A percentile compares a stretch with the other conserved stretches of the same genome.
Conservation (phyloP, 2,113 vertebrate species). For the Ascaphus truei region DNA sequence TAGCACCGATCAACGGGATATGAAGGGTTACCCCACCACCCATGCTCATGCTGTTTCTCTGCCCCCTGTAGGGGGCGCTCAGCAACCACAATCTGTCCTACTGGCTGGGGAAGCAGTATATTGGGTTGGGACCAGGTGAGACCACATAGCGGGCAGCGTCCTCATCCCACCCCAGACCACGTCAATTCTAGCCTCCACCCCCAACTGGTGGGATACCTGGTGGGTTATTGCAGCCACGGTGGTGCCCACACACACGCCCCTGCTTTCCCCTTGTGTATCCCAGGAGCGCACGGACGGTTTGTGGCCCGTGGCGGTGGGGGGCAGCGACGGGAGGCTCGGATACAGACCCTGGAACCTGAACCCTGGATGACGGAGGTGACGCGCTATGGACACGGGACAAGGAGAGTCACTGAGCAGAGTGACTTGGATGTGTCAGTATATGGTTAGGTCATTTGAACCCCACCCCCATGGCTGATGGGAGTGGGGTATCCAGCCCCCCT, state of each 20-base stretch:
- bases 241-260: neutral
- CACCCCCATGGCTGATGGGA: too few relatives aligned
- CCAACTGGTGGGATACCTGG: conserved; percentile 56
- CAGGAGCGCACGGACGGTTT: conserved; percentile 87
- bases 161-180: neutral
- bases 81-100: conserved; percentile 85
- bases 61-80: conserved; percentile 65
- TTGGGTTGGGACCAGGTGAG: conserved; percentile 87
- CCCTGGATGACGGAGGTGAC: conserved; percentile 84
- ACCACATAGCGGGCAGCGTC: too few relatives aligned
- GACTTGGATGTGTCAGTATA: conserved; percentile 71
- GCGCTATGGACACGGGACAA: conserved; percentile 73
- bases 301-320: conserved; percentile 54
- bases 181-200: neutral
- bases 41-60: neutral
- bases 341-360: conserved; percentile 82
- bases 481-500: too few relatives aligned
- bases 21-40: neutral
- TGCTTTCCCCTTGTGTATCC: conserved; percentile 5
- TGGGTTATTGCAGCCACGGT: too few relatives aligned
- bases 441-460: too few relatives aligned
- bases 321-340: conserved; percentile 73
- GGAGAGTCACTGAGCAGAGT: conserved; percentile 61
- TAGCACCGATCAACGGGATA: neutral
- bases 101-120: conserved; percentile 82